Conservation (phyloP, 1,140 invertebrate species). For the Maniola jurtina region DNA sequence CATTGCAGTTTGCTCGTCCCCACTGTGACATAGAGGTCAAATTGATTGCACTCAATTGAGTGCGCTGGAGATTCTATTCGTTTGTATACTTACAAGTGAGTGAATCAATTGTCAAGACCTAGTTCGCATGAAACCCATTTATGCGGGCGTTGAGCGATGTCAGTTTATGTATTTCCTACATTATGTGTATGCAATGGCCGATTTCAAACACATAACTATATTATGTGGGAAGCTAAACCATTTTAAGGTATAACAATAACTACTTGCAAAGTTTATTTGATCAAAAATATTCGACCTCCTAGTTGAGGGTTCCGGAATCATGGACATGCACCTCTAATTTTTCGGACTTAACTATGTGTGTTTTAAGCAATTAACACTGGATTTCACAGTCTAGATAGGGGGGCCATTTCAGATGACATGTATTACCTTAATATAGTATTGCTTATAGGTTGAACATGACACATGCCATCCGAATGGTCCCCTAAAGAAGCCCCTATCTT, state of each 20-base stretch:
- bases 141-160: background rate
- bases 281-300: no score
- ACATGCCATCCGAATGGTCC: no score
- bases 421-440: no score
- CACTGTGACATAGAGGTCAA: constrained; percentile 47
- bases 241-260: background rate
- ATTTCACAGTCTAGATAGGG: no score
- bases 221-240: background rate
- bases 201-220: background rate
- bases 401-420: no score
- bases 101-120: constrained; percentile 39
- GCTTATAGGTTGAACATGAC: no score
- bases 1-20: constrained; percentile 16
- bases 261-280: no score
- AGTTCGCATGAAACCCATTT: constrained; percentile 14
- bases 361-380: no score
- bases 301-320: no score
- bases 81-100: constrained; percentile 44
- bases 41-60: constrained; percentile 63
- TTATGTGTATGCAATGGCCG: background rate
- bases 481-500: no score
- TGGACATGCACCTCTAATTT: no score
- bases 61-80: constrained; percentile 40
- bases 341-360: no score
- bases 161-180: constrained; percentile 3